Percentiles rank a stretch among this genome's conserved stretches.
These are phyloP conservation scores for Drosophila siamana DNA, from an alignment of 2,888 invertebrate species.

Conservation along the genomic window DNA sequence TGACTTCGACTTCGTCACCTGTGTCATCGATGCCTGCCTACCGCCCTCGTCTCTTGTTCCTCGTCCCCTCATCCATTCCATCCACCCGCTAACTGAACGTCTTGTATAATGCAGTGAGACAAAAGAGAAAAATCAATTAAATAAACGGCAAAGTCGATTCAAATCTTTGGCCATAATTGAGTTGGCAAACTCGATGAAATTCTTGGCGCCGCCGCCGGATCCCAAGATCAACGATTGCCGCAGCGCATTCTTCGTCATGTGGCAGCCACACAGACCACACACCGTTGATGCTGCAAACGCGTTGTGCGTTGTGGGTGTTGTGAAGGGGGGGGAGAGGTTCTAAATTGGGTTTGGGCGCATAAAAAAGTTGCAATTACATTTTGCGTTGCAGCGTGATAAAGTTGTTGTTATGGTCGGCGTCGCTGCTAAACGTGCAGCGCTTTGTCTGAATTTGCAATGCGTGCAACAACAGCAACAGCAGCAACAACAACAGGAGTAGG, in stretches of 20 bases:
- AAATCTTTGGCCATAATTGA: slow-evolving; percentile 40
- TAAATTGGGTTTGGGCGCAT: slow-evolving; percentile 16
- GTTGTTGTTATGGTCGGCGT: slow-evolving; percentile 33
- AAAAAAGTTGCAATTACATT: slow-evolving; percentile 57
- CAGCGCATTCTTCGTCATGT: slow-evolving; percentile 5
- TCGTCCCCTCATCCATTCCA: neutral
- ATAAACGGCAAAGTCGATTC: slow-evolving; percentile 30
- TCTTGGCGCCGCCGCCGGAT: slow-evolving; percentile 16
- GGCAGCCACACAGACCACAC: slow-evolving; percentile 11
- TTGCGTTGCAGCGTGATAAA: no score
- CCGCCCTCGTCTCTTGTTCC: neutral
- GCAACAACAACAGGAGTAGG: slow-evolving; percentile 38
- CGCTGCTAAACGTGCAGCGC: slow-evolving; percentile 47
- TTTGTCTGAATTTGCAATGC: slow-evolving; percentile 64
- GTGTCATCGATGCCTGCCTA: neutral
- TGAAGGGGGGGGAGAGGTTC: no score
- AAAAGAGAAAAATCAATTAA: slow-evolving; percentile 46
- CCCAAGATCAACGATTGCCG: neutral
- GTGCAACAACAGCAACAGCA: slow-evolving; percentile 42
- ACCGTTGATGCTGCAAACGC: slow-evolving; percentile 12
- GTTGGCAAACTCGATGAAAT: slow-evolving; percentile 33
- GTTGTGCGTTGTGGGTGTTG: neutral
- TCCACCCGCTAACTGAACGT: no score
- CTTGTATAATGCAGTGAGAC: slow-evolving; percentile 10
- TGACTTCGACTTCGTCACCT: slow-evolving; percentile 47